phyloP scores from a whole-genome alignment of 2,888 invertebrate species.

The Cremastinae sp. region DNA sequence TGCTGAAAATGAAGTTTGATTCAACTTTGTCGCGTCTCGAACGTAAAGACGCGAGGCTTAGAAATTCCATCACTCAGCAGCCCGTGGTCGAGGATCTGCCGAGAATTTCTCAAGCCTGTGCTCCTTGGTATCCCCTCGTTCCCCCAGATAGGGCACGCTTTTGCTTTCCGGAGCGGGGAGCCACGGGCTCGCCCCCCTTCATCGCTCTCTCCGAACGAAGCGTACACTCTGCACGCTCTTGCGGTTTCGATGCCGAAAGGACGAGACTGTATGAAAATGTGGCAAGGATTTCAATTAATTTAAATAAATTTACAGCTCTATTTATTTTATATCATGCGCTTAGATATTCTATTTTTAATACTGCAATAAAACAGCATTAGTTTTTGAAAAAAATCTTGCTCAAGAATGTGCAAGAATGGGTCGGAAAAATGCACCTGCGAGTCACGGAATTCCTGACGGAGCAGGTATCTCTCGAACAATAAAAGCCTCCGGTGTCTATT shows the following conservation, averaged over 20 bases:
- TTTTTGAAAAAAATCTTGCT: background rate
- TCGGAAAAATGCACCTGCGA: constrained; percentile 18
- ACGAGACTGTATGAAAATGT: too few relatives aligned
- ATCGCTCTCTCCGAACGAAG: background rate
- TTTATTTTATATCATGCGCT: too few relatives aligned
- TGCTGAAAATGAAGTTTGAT: too few relatives aligned
- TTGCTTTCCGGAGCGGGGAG: constrained; percentile 40
- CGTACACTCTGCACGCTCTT: constrained; percentile 1
- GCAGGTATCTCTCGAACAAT: constrained; percentile 4
- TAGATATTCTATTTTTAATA: too few relatives aligned
- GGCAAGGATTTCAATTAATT: too few relatives aligned
- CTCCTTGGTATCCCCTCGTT: constrained; percentile 3
- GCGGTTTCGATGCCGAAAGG: too few relatives aligned
- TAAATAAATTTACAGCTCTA: too few relatives aligned
- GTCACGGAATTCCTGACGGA: background rate
- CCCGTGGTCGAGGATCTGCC: constrained; percentile 25
- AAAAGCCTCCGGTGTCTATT: background rate
- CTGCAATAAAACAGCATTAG: too few relatives aligned
- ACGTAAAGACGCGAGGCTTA: constrained; percentile 4
- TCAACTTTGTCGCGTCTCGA: background rate
- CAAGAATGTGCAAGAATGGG: background rate
- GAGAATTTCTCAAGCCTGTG: constrained; percentile 41
- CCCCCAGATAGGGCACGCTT: constrained; percentile 42
- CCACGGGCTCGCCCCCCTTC: constrained; percentile 14
- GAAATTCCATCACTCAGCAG: constrained; percentile 29